Base-by-base conservation (phyloP, 2,113 vertebrate species). In the Epinephelus lanceolatus region DNA sequence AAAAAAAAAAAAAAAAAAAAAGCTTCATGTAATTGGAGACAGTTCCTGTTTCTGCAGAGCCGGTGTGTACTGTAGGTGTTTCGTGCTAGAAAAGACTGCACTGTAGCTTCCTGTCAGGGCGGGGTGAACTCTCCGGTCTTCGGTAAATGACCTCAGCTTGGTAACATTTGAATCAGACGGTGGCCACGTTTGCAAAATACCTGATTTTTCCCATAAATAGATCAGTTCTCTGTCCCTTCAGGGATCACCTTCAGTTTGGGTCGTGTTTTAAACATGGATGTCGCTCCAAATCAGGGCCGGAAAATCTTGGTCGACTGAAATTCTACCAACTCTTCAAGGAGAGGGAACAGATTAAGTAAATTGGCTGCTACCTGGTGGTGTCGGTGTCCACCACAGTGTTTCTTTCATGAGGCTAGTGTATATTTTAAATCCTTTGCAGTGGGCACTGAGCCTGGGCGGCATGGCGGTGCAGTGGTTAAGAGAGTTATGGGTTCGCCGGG, bases 1-100 rank as follows among this genome's bases (percentile, higher is more conserved):
- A 37, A 8, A 7, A 37, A 37, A 37, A 37, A 42, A 42, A 45
- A 12, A 45, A 45, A 42, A 42, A 42, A 42, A 42, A 42, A 17
- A 51, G 23, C 71, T 72, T 76, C 17, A 40, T 30, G 79, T 68
- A 0, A 0, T 23, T 68, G 51, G 67, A 72, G 76, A 45, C 4
- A 5, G 60, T 78, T 33, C 1, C 15, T 17, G 70, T 72, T 4
- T 57, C 69, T 74, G 57, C 63, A 40, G 47, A 40, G 49, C 12
- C 52, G 0, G 61, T 49, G 55, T 56, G 67, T 73, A 2, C 66
- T 51, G 45, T 68, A 17, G 56, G 49, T 57, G 73, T 84, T 75
- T 66, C 19, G 55, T 42, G 27, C 52, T 61, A 76, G 75, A 85
- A 62, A 62, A 57, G 27, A 62, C 72, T 17, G 17, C 21, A 13